Conservation (phyloP, 2,888 invertebrate genomes). For the Caenorhabditis panamensis region DNA sequence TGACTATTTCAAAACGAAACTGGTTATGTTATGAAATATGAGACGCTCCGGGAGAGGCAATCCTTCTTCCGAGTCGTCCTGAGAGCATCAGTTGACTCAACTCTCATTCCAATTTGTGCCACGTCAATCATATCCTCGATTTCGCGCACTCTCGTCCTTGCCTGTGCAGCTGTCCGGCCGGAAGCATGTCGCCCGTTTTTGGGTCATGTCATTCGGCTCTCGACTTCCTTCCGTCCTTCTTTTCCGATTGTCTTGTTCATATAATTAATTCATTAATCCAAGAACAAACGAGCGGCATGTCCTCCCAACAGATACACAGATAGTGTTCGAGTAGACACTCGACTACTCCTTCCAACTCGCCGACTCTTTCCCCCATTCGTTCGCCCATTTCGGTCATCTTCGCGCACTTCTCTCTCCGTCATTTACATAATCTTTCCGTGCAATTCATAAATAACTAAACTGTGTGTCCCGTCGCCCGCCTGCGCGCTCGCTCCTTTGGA, state of each 20-base stretch:
- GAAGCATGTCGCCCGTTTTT: conserved; percentile 12
- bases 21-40: conserved; percentile 55
- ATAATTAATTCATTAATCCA: conserved; percentile 59
- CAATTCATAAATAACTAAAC: conserved; percentile 56
- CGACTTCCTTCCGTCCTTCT: conserved; percentile 35
- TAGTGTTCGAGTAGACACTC: conserved; percentile 47
- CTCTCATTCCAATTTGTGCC: conserved; percentile 12
- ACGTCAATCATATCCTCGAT: conserved; percentile 26
- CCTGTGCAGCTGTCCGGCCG: conserved; percentile 48
- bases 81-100: too few relatives aligned
- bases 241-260: conserved; percentile 50
- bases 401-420: conserved; percentile 27
- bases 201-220: not conserved
- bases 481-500: not conserved
- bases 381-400: conserved; percentile 12
- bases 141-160: conserved; percentile 41
- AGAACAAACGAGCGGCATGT: conserved; percentile 34
- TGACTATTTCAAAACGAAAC: conserved; percentile 41
- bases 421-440: conserved; percentile 52
- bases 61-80: not conserved
- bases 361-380: conserved; percentile 16
- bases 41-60: too few relatives aligned
- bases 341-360: conserved; percentile 38
- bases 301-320: conserved; percentile 8
- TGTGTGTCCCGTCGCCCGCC: conserved; percentile 28